A percentile compares a stretch with the other conserved stretches of the same genome.
Conservation (phyloP, 2,797 vertebrate species). For the Pogoniulus pusillus region DNA sequence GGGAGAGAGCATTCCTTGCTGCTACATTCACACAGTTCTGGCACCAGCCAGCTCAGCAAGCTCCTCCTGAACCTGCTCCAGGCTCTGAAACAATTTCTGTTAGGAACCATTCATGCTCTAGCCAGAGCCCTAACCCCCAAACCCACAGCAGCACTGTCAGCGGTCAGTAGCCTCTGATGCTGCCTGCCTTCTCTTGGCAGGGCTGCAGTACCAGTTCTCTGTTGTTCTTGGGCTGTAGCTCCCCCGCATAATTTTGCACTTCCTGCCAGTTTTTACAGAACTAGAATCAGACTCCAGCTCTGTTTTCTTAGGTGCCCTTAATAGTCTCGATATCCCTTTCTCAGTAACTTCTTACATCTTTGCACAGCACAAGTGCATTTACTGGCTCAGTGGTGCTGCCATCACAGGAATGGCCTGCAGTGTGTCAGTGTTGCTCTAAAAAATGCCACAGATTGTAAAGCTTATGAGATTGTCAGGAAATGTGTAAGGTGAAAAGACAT, state of each 20-base stretch:
- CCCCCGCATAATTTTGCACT: background rate
- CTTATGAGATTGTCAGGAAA: background rate
- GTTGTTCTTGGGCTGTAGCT: background rate
- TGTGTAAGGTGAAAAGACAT: accelerated
- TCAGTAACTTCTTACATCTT: background rate
- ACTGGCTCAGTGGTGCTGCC: background rate
- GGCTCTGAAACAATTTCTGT: slow-evolving; percentile 58
- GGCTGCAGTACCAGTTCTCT: background rate
- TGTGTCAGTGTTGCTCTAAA: accelerated
- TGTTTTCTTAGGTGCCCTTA: background rate
- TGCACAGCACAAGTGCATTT: accelerated
- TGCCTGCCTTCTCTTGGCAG: slow-evolving; percentile 19
- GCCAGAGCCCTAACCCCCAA: background rate
- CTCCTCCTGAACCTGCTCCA: slow-evolving; percentile 62
- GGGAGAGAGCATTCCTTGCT: slow-evolving; percentile 61
- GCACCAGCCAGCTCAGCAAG: slow-evolving; percentile 29
- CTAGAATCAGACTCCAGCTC: background rate
- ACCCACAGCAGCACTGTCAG: background rate
- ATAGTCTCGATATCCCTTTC: background rate
- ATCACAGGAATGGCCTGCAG: background rate
- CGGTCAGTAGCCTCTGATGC: background rate
- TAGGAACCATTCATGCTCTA: slow-evolving; percentile 51
- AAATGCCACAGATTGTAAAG: background rate
- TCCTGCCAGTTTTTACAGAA: background rate
- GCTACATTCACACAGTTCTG: slow-evolving; percentile 56